Evolutionary conservation across 2,797 vertebrate species (phyloP).

Genomic region (Enteromius afrohamiltoni): DNA sequence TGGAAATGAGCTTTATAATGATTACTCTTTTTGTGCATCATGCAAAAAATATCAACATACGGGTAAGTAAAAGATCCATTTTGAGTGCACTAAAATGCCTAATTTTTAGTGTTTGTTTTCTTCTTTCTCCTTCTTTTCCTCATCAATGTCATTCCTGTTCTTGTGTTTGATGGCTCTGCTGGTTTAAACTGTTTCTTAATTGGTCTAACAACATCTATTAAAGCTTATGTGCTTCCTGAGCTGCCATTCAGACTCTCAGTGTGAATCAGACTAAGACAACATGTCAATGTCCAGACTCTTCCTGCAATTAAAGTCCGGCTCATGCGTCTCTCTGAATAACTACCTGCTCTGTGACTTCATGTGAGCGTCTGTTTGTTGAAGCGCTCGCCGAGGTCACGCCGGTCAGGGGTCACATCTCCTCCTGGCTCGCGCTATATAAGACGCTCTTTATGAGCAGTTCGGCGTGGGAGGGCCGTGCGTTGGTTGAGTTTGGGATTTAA

Average conservation of each 20-base stretch:
- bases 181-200: conserved; percentile 63
- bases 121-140: conserved; percentile 21
- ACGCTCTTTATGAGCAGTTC: conserved; percentile 55
- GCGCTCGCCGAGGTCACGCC: conserved; percentile 56
- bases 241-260: conserved; percentile 67
- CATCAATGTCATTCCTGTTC: conserved; percentile 23
- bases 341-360: conserved; percentile 49
- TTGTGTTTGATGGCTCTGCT: background rate
- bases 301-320: conserved; percentile 58
- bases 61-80: background rate
- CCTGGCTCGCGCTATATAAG: conserved; percentile 64
- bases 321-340: conserved; percentile 53
- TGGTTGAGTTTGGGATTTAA: conserved; percentile 43
- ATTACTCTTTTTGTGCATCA: background rate
- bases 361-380: conserved; percentile 75
- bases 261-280: conserved; percentile 67
- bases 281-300: conserved; percentile 71
- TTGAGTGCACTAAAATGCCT: background rate
- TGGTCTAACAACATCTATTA: conserved; percentile 62
- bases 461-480: background rate
- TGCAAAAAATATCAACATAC: background rate
- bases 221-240: conserved; percentile 65
- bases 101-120: background rate
- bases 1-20: background rate
- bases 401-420: conserved; percentile 66